Conservation (phyloP, 2,113 vertebrate genomes). For the Alaudala cheleensis region DNA sequence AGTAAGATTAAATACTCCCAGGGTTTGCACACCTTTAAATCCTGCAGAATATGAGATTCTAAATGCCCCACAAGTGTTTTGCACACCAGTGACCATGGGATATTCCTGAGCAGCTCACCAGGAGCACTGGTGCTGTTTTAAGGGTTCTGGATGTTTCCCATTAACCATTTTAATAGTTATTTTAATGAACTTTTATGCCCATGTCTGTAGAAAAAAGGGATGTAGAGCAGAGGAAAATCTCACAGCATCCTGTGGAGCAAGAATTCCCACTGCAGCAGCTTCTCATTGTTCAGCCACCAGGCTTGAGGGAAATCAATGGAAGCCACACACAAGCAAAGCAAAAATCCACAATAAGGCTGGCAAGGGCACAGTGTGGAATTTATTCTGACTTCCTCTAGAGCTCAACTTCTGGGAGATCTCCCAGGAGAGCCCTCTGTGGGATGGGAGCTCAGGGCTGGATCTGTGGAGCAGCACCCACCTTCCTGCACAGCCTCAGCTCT, state of each 20-base stretch:
- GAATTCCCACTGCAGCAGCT: neutral
- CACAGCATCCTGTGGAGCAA: neutral
- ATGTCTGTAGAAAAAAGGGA: neutral
- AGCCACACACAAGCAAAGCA: neutral
- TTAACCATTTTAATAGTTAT: neutral
- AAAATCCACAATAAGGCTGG: neutral
- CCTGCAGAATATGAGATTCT: neutral
- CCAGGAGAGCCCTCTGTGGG: neutral
- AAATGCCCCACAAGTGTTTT: neutral
- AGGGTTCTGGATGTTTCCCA: neutral
- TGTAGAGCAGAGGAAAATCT: neutral
- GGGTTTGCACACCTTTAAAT: neutral
- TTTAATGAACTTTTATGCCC: neutral
- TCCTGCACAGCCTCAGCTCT: neutral
- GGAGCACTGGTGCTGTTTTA: no score
- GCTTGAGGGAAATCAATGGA: neutral
- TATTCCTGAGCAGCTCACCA: neutral
- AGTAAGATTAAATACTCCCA: neutral
- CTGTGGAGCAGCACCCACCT: neutral
- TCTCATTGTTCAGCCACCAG: neutral
- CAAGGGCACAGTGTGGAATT: neutral
- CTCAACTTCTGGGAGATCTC: neutral
- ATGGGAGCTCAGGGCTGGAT: neutral
- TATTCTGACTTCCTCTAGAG: neutral
- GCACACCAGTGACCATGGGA: rapidly evolving